These are phyloP conservation scores for Agrotis clavis DNA, from an alignment of 2,888 invertebrate species.

Conservation along the genomic window DNA sequence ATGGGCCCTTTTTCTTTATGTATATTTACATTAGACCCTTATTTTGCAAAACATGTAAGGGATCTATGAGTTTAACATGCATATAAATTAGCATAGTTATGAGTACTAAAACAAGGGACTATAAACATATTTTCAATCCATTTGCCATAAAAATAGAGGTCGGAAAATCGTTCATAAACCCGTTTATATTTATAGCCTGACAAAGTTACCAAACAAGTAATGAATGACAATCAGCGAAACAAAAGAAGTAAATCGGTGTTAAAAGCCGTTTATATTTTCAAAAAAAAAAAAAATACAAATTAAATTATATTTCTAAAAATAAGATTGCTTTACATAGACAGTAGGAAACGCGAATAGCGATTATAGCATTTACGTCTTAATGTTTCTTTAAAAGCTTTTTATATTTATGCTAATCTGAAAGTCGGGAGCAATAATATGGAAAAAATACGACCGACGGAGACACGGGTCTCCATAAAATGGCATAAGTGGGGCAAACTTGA, in stretches of 20 bases:
- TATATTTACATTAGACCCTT: constrained; percentile 29
- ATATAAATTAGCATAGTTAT: constrained; percentile 46
- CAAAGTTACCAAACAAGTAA: constrained; percentile 56
- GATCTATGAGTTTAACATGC: constrained; percentile 27
- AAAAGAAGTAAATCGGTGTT: constrained; percentile 62
- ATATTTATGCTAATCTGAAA: constrained; percentile 80
- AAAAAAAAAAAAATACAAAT: constrained; percentile 46
- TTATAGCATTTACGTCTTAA: constrained; percentile 74
- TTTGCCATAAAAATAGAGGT: constrained; percentile 46
- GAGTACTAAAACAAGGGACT: constrained; percentile 45
- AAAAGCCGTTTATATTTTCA: constrained; percentile 53
- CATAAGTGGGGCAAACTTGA: constrained; percentile 79
- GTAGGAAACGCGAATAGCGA: constrained; percentile 71
- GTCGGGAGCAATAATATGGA: constrained; percentile 78
- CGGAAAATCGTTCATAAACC: background rate
- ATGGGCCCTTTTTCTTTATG: constrained; percentile 56
- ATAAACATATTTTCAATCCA: constrained; percentile 45
- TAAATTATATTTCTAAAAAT: constrained; percentile 63
- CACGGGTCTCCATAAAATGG: constrained; percentile 78
- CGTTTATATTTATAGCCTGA: constrained; percentile 40
- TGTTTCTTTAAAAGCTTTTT: constrained; percentile 80
- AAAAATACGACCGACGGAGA: constrained; percentile 76
- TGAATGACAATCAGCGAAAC: constrained; percentile 64
- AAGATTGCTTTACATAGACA: constrained; percentile 67
- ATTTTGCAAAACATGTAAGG: constrained; percentile 11